A percentile compares a stretch with the other conserved stretches of the same genome.
phyloP scores from a whole-genome alignment of 2,113 vertebrate species.

The Cairina moschata region DNA sequence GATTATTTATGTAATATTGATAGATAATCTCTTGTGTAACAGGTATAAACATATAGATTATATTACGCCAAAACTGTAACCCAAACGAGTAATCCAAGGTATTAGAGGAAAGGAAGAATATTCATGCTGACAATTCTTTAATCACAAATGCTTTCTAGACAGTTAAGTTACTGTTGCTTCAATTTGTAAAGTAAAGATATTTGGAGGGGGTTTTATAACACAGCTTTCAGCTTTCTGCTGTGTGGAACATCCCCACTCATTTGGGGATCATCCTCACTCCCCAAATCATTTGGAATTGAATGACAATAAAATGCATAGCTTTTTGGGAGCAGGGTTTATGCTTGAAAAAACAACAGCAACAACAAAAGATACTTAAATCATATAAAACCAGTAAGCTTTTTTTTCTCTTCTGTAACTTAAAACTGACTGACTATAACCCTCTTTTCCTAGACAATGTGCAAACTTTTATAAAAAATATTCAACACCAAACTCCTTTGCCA shows the following conservation, averaged over 20 bases:
- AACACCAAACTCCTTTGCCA: conserved; percentile 25
- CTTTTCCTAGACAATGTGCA: conserved; percentile 58
- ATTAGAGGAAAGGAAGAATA: not conserved
- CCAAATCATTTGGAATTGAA: not conserved
- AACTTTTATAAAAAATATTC: conserved; percentile 64
- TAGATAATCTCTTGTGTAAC: not conserved
- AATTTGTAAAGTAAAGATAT: not conserved
- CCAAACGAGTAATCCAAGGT: not conserved
- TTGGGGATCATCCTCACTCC: not conserved
- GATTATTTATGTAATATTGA: conserved; percentile 9
- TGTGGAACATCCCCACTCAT: not conserved
- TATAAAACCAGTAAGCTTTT: not conserved
- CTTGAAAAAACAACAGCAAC: not conserved
- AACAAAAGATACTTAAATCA: not conserved
- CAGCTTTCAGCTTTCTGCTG: not conserved
- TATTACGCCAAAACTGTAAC: not conserved
- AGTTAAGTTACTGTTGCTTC: not conserved
- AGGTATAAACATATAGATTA: not conserved
- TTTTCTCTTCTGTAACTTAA: conserved; percentile 12
- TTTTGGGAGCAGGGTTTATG: not conserved
- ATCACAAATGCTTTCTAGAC: not conserved
- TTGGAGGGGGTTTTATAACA: not conserved
- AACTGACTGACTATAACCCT: not conserved
- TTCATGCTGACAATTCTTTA: not conserved
- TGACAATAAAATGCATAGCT: not conserved